Conservation (phyloP, 2,888 invertebrate species). For the Napeogenes inachia region DNA sequence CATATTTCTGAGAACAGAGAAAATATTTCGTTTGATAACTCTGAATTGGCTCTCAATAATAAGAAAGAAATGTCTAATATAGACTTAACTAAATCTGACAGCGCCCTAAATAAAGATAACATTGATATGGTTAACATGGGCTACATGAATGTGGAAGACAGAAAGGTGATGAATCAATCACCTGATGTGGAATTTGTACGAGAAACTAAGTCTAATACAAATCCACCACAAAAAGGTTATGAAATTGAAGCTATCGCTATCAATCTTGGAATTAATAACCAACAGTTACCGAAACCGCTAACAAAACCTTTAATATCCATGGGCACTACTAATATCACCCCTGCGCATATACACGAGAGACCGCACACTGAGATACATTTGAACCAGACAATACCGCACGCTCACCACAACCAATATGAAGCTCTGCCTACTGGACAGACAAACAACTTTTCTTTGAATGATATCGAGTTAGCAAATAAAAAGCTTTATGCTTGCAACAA, state of each 20-base stretch:
- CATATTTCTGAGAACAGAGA: conserved; percentile 43
- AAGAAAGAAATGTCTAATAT: conserved; percentile 43
- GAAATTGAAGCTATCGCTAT: conserved; percentile 67
- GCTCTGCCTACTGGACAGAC: conserved; percentile 47
- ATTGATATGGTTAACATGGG: conserved; percentile 74
- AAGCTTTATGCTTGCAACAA: conserved; percentile 59
- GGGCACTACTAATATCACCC: conserved; percentile 47
- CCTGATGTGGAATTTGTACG: conserved; percentile 45
- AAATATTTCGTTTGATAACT: conserved; percentile 38
- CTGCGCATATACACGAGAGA: conserved; percentile 55
- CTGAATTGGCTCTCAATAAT: conserved; percentile 34
- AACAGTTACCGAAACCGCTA: conserved; percentile 50
- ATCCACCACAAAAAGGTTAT: conserved; percentile 53
- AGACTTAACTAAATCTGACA: conserved; percentile 46
- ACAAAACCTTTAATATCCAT: conserved; percentile 39
- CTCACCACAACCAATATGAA: conserved; percentile 66
- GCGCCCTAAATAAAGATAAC: conserved; percentile 54
- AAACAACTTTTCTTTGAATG: conserved; percentile 62
- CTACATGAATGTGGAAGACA: conserved; percentile 64
- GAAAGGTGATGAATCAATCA: conserved; percentile 46
- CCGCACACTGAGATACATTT: conserved; percentile 46
- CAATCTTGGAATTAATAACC: conserved; percentile 62
- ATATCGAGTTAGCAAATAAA: conserved; percentile 67
- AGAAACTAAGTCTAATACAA: conserved; percentile 48
- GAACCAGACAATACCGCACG: conserved; percentile 56